These are phyloP conservation scores for Eufriesea mexicana DNA, from an alignment of 1,140 invertebrate species.

Conservation along the genomic window DNA sequence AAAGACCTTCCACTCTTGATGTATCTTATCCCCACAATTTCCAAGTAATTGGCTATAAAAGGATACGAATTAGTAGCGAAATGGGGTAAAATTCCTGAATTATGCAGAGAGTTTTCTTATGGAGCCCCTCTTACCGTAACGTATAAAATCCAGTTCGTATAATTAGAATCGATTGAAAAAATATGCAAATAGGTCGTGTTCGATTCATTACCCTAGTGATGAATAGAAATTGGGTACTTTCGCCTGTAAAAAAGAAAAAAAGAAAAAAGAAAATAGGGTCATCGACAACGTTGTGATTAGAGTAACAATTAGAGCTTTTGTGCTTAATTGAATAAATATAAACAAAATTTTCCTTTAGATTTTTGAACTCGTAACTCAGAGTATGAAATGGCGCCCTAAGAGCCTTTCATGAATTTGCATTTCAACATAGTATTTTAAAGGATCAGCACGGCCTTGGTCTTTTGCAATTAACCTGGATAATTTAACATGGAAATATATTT, in stretches of 20 bases:
- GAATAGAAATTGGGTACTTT: not conserved
- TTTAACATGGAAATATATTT: not conserved
- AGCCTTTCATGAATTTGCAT: not conserved
- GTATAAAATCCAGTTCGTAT: not conserved
- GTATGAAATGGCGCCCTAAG: not conserved
- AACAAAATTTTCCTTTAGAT: not conserved
- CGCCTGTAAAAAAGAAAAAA: not conserved
- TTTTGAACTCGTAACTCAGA: not conserved
- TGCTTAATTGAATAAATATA: not conserved
- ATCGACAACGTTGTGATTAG: not conserved
- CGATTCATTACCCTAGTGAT: not conserved
- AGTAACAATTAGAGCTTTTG: not conserved
- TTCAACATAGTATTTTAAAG: not conserved
- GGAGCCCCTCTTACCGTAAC: not conserved
- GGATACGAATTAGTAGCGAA: slow-evolving; percentile 1
- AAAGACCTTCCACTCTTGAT: not conserved
- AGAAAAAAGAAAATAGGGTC: not conserved
- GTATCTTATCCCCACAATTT: slow-evolving; percentile 22
- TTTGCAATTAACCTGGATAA: slow-evolving; percentile 1
- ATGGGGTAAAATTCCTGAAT: slow-evolving; percentile 3
- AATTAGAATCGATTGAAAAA: slow-evolving; percentile 17
- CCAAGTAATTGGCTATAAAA: slow-evolving; percentile 30
- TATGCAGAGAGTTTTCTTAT: slow-evolving; percentile 30
- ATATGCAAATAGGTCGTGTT: slow-evolving; percentile 4
- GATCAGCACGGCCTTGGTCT: not conserved